phyloP scores from a whole-genome alignment of 1,140 invertebrate species.

The Drosophila parabipectinata region DNA sequence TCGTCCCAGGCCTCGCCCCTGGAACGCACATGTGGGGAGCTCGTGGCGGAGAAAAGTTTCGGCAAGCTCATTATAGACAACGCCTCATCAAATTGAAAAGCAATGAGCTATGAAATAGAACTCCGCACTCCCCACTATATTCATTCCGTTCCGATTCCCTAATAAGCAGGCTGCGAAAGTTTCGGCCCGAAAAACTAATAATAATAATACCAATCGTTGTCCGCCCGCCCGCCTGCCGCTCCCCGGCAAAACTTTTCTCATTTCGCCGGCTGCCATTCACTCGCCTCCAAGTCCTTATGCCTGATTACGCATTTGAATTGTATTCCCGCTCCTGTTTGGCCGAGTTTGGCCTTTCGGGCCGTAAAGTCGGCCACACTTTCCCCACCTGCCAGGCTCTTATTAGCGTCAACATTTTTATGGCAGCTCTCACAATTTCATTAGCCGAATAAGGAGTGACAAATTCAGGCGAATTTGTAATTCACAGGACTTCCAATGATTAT shows the following conservation, averaged over 20 bases:
- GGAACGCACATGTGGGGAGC: constrained; percentile 30
- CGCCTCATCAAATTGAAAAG: constrained; percentile 84
- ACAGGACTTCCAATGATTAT: constrained; percentile 64
- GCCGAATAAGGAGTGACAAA: constrained; percentile 66
- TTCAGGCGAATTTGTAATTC: constrained; percentile 75
- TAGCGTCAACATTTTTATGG: constrained; percentile 59
- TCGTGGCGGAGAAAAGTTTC: constrained; percentile 45
- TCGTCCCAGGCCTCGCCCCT: not conserved
- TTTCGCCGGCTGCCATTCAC: constrained; percentile 58
- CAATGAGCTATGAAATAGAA: constrained; percentile 82
- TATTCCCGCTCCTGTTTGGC: constrained; percentile 43
- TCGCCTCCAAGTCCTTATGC: constrained; percentile 38
- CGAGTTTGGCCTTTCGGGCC: constrained; percentile 2
- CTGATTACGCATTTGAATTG: constrained; percentile 81
- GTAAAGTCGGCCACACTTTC: constrained; percentile 22
- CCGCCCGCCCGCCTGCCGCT: not conserved
- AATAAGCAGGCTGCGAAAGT: constrained; percentile 60
- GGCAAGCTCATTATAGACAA: constrained; percentile 78
- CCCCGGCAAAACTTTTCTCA: constrained; percentile 74
- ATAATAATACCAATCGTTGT: constrained; percentile 71
- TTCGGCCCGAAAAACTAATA: constrained; percentile 73
- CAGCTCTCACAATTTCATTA: constrained; percentile 60
- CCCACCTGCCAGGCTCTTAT: constrained; percentile 29
- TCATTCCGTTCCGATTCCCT: constrained; percentile 9
- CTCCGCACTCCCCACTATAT: constrained; percentile 13